Percentiles rank a stretch among this genome's conserved stretches.
phyloP scores from a whole-genome alignment of 2,113 vertebrate species.

The Eulemur macaco region DNA sequence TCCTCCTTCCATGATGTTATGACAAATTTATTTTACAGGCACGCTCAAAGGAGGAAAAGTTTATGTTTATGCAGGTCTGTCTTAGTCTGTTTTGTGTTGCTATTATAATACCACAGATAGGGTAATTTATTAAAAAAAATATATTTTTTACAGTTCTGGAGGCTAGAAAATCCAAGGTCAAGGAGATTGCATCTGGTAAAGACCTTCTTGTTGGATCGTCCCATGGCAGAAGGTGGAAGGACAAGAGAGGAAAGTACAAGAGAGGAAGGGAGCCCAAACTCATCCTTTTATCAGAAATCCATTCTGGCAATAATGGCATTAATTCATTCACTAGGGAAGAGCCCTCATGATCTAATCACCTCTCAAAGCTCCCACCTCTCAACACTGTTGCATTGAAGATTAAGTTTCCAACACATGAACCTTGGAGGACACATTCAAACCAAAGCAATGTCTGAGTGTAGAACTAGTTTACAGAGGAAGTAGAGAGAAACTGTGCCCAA shows the following conservation, averaged over 20 bases:
- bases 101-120: neutral
- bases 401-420: neutral
- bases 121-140: neutral
- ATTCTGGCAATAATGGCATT: neutral
- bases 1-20: neutral
- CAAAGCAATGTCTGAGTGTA: neutral
- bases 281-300: neutral
- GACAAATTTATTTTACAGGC: constrained; percentile 7
- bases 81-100: neutral
- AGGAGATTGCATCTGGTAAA: neutral
- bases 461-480: constrained; percentile 17
- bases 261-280: neutral
- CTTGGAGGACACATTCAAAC: neutral
- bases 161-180: neutral
- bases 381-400: neutral
- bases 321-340: neutral
- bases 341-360: neutral
- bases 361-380: neutral
- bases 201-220: neutral
- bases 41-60: neutral
- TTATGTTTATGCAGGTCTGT: neutral
- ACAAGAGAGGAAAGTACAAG: neutral
- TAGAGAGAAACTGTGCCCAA: neutral
- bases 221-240: neutral
- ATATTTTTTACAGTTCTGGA: neutral